Base-by-base conservation (phyloP, 2,113 vertebrate species). In the Pteruthius melanotis region DNA sequence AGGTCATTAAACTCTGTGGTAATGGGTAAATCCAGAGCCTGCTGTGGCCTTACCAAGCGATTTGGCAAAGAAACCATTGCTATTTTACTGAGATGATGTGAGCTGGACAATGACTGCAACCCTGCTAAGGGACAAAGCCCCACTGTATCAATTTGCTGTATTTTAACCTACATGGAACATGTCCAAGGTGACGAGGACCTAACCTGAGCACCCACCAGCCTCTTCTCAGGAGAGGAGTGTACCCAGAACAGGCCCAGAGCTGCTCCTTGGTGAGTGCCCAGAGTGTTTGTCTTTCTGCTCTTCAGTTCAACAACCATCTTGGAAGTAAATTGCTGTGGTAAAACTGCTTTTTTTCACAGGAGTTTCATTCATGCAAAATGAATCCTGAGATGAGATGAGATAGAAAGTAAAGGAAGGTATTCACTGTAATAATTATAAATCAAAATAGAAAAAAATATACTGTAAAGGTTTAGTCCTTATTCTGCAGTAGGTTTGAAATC, bases 1-100 rank as follows among this genome's bases (percentile, higher is more conserved):
- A 95, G 63, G 57, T 94, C 84, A 76, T 94, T 95, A 95, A 93
- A 61, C 39, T 37, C 74, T 77, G 49, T 76, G 39, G 81, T 85
- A 94, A 91, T 65, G 49, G 63, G 23, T 76, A 90, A 94, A 91
- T 63, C 84, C 66, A 93, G 87, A 89, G 42, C 81, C 87, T 76
- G 75, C 50, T 95, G 81, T 79, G 61, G 65, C 57, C 91, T 95
- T 87, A 69, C 56, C 83, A 79, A 77, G 30, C 57, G 85, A 54
- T 92, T 79, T 94, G 74, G 74, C 77, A 79, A 76, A 61, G 74
- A 79, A 87, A 49, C 10, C 49, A 24, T 16, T 24, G 20, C 19
- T 64, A 3, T 69, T 92, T 81, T 82, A 60, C 50, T 65, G 53
- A 89, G 40, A 26, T 0, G 0, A 33, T 28, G 47, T 1, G 4